Percentiles rank a stretch among this genome's conserved stretches.
Conservation (phyloP, 2,888 invertebrate genomes). For the Drosophila hawaiiensis region DNA sequence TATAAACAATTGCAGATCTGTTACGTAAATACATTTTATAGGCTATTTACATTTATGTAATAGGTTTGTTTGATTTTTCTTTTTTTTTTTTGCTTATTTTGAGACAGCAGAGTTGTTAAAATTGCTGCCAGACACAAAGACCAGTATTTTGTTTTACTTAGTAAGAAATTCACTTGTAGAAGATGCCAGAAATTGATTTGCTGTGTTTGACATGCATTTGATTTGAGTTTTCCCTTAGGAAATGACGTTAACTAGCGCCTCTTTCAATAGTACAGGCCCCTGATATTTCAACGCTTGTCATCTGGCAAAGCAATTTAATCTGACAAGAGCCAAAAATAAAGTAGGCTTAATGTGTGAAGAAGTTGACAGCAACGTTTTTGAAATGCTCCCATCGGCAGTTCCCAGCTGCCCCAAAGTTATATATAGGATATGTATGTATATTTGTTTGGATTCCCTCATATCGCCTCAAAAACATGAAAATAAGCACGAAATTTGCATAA, state of each 20-base stretch:
- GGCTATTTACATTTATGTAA: neutral
- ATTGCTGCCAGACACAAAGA: neutral
- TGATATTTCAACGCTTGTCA: conserved; percentile 58
- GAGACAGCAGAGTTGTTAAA: neutral
- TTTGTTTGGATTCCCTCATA: conserved; percentile 38
- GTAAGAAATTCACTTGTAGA: neutral
- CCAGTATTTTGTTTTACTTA: conserved; percentile 1
- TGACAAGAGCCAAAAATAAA: conserved; percentile 71
- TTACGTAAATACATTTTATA: neutral
- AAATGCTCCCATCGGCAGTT: conserved; percentile 40
- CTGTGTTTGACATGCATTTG: conserved; percentile 61
- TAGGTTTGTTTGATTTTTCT: neutral
- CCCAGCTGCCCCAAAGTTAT: conserved; percentile 38
- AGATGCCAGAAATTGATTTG: conserved; percentile 51
- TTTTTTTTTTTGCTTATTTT: neutral
- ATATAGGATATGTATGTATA: conserved; percentile 33
- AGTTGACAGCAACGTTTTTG: conserved; percentile 70
- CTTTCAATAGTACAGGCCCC: conserved; percentile 22
- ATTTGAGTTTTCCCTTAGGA: conserved; percentile 45
- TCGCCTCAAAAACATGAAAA: conserved; percentile 46
- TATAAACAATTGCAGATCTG: neutral
- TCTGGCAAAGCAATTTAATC: conserved; percentile 74
- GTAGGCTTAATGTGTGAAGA: conserved; percentile 72
- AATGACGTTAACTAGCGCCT: conserved; percentile 53
- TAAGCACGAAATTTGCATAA: conserved; percentile 72